A percentile compares a stretch with the other conserved stretches of the same genome.
These are phyloP conservation scores for Hydrochoerus hydrochaeris DNA, from an alignment of 2,113 vertebrate genomes.

Conservation along the genomic window DNA sequence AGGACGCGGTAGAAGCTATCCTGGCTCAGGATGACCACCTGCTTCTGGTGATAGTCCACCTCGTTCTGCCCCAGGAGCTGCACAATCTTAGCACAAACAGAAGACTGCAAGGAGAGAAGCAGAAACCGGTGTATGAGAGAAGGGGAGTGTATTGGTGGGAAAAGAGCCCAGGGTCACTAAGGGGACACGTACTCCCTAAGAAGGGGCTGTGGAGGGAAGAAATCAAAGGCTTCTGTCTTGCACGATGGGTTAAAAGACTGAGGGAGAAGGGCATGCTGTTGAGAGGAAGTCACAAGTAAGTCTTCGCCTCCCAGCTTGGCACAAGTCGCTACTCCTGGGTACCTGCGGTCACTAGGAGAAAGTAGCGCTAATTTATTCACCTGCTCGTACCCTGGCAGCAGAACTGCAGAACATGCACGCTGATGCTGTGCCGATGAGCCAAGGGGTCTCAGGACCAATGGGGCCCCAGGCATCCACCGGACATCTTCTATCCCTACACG, in stretches of 20 bases:
- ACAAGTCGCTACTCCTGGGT: not conserved
- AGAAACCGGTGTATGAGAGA: not conserved
- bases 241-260: no score
- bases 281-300: not conserved
- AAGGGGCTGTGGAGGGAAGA: not conserved
- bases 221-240: not conserved
- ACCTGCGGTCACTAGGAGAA: not conserved
- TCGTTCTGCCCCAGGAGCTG: conserved; percentile 98
- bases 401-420: not conserved
- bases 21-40: conserved; percentile 98
- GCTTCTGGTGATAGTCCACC: conserved; percentile 95
- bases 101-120: conserved; percentile 88
- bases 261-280: not conserved
- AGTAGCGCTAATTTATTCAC: rapidly evolving
- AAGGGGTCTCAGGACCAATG: not conserved
- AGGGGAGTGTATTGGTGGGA: not conserved
- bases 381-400: not conserved
- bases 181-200: rapidly evolving
- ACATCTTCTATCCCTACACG: not conserved
- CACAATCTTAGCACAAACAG: conserved; percentile 97
- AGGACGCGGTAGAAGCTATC: conserved; percentile 98
- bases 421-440: rapidly evolving
- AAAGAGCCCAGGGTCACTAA: rapidly evolving
- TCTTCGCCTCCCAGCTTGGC: no score
- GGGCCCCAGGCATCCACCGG: rapidly evolving